Percentiles rank a stretch among this genome's conserved stretches.
Evolutionary conservation across 2,113 vertebrate genomes (phyloP).

Genomic region (Oreochromis spilurus): DNA sequence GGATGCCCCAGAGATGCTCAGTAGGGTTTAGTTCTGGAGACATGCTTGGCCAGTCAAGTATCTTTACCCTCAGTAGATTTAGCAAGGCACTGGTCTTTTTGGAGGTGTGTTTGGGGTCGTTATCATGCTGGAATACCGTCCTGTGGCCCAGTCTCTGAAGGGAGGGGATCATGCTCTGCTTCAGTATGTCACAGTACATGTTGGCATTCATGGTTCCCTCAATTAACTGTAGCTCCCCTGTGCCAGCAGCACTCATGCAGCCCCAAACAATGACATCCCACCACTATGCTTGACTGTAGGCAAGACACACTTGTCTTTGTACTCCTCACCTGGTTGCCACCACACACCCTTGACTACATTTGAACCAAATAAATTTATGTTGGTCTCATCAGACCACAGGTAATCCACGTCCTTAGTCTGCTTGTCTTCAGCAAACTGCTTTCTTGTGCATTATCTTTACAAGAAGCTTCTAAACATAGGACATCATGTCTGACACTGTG

Average conservation of each 20-base stretch:
- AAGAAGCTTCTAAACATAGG: not conserved
- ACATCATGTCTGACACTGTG: no score
- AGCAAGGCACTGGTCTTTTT: not conserved
- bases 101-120: not conserved
- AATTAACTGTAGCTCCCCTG: not conserved
- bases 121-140: not conserved
- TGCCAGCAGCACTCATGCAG: not conserved
- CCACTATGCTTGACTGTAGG: no score
- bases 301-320: not conserved
- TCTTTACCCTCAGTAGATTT: not conserved
- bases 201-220: not conserved
- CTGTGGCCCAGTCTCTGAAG: not conserved
- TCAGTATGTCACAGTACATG: not conserved
- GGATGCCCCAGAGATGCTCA: not conserved
- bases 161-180: not conserved
- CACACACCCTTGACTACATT: not conserved
- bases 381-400: not conserved
- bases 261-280: not conserved
- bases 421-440: no score
- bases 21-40: not conserved
- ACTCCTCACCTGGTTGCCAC: not conserved
- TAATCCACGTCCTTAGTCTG: not conserved
- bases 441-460: not conserved
- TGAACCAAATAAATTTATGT: not conserved
- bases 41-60: not conserved